Percentiles rank a stretch among this genome's conserved stretches.
Evolutionary conservation across 2,113 vertebrate genomes (phyloP).

Genomic region (Megalops atlanticus): DNA sequence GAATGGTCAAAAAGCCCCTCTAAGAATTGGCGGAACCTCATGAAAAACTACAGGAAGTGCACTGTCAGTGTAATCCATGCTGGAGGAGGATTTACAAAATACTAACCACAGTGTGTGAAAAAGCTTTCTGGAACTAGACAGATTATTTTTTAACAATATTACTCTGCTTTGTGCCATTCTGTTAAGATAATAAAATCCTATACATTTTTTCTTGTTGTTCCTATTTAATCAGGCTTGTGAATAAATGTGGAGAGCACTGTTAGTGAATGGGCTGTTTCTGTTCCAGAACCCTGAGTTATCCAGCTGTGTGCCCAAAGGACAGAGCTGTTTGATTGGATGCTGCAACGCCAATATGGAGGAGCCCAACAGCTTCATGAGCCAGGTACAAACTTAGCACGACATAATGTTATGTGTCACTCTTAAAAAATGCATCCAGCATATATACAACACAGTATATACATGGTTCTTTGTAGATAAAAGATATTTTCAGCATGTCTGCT

Average conservation of each 20-base stretch:
- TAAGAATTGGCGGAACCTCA: too few relatives aligned
- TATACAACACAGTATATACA: background rate
- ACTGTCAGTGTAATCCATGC: too few relatives aligned
- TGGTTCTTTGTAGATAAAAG: background rate
- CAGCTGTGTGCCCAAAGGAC: slow-evolving; percentile 47
- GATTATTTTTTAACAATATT: too few relatives aligned
- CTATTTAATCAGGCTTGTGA: background rate
- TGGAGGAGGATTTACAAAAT: too few relatives aligned
- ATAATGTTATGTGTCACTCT: background rate
- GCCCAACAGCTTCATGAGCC: slow-evolving; percentile 63
- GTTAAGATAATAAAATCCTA: too few relatives aligned
- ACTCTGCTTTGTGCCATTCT: too few relatives aligned
- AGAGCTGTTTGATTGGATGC: slow-evolving; percentile 71
- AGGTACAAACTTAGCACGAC: slow-evolving; percentile 52
- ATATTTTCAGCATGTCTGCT: background rate
- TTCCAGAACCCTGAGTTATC: slow-evolving; percentile 61
- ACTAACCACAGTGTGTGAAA: too few relatives aligned
- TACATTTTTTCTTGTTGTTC: too few relatives aligned
- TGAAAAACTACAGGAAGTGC: too few relatives aligned
- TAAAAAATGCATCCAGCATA: background rate
- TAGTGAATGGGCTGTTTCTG: too few relatives aligned
- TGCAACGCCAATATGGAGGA: slow-evolving; percentile 69
- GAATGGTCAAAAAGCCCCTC: too few relatives aligned
- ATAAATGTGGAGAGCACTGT: background rate
- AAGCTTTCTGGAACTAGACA: too few relatives aligned